Conservation (phyloP, 2,797 vertebrate species). For the Diceros bicornis region DNA sequence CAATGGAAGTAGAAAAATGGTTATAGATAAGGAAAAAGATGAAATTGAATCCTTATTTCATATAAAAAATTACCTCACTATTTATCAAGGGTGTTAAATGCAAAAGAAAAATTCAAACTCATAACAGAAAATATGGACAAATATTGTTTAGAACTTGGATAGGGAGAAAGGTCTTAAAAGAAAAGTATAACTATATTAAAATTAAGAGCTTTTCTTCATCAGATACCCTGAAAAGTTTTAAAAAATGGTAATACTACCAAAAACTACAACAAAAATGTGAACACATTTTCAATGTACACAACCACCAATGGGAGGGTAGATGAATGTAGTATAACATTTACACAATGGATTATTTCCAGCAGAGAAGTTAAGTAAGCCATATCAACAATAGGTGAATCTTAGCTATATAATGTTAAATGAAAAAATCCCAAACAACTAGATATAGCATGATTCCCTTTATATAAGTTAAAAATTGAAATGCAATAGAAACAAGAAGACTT, state of each 20-base stretch:
- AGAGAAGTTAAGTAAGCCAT: constrained; percentile 11
- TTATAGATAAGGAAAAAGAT: background rate
- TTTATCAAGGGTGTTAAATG: background rate
- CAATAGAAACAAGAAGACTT: background rate
- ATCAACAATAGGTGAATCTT: background rate
- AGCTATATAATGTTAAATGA: background rate
- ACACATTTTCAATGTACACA: background rate
- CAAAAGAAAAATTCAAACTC: constrained; percentile 7
- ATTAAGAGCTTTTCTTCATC: background rate
- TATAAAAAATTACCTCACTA: background rate
- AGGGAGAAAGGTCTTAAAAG: background rate
- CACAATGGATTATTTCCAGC: background rate
- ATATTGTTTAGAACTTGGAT: background rate
- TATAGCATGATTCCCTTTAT: background rate
- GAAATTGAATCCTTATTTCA: background rate
- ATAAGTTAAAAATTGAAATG: background rate
- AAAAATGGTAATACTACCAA: background rate
- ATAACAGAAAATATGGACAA: background rate
- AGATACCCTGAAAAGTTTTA: background rate
- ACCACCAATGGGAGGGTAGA: background rate
- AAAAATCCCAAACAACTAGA: background rate
- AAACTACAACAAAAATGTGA: background rate
- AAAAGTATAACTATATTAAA: background rate
- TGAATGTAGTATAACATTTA: background rate
- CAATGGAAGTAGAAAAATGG: background rate